A percentile compares a stretch with the other conserved stretches of the same genome.
These are phyloP conservation scores for Mus caroli DNA, from an alignment of 2,797 vertebrate genomes.

Conservation along the genomic window DNA sequence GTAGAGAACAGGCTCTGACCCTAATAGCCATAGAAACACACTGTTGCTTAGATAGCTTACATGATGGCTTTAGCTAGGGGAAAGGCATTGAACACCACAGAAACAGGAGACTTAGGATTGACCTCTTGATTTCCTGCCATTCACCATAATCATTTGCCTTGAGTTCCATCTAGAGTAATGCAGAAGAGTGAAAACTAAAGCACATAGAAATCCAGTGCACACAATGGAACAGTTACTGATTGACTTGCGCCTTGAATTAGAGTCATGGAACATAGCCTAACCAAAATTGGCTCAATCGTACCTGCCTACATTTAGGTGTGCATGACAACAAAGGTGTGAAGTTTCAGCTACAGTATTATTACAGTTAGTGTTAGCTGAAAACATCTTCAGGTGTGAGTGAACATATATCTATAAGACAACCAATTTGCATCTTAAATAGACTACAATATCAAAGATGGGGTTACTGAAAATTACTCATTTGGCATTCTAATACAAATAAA, in stretches of 20 bases:
- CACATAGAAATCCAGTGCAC: not conserved
- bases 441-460: not conserved
- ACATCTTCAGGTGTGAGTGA: not conserved
- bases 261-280: rapidly evolving
- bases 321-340: not conserved
- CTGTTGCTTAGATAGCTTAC: not conserved
- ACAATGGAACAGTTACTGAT: not conserved
- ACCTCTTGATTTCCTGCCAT: not conserved
- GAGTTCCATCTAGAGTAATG: not conserved
- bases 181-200: not conserved
- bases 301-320: not conserved
- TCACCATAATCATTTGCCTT: not conserved
- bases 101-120: not conserved
- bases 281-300: not conserved
- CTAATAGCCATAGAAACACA: not conserved
- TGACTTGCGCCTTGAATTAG: not conserved
- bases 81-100: not conserved
- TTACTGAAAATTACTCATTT: not conserved
- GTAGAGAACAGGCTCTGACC: not conserved
- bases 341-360: not conserved
- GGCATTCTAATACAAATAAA: not conserved
- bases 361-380: not conserved
- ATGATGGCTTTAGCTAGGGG: not conserved
- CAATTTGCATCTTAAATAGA: not conserved
- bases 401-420: not conserved